Evolutionary conservation across 2,797 vertebrate genomes (phyloP), one percentile per base, ranked within the genome.

Genomic region (Cuculus canorus): DNA sequence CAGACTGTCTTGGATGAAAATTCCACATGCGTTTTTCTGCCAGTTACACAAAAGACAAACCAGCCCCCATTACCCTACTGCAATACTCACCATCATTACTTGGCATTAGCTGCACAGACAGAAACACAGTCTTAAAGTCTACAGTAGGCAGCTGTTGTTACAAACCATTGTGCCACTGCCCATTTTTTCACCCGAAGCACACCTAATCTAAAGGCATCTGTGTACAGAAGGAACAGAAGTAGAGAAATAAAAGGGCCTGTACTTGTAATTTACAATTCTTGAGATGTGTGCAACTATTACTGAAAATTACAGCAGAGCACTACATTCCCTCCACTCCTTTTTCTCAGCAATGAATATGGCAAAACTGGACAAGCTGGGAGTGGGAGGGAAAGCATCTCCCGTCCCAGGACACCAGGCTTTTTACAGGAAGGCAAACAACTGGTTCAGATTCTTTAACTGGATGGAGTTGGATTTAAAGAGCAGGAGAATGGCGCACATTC

Each of bases 151-250:
- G n/a, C 25, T 18, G 8, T 1, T 52, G 13, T 61, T 30, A 63
- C 18, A 14, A 33, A 11, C 13, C 37, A 63, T 37, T 0, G 0
- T 1, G 11, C 11, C 50, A 27, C 21, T 41, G 9, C 5, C 24
- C n/a, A 13, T 21, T 71, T 53, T 53, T 21, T 66, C 9, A 5
- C 56, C 18, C 64, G 72, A 13, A 76, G 60, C 17, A 59, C 78
- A 79, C 7, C 52, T 83, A 8, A 86, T 12, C 13, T 22, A 64
- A 37, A 53, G 7, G 32, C 27, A 61, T 28, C 7, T 12, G 48
- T 0, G 0, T 0, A 41, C 24, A 70, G 33, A 71, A 70, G 37
- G 45, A 77, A 21, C 18, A 22, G 5, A 66, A 53, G 16, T 6
- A 78, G 30, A 13, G 53, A 71, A 73, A 61, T 2, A 39, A 32